Base-by-base conservation (phyloP, 2,888 invertebrate genomes). In the Limenitis camilla region DNA sequence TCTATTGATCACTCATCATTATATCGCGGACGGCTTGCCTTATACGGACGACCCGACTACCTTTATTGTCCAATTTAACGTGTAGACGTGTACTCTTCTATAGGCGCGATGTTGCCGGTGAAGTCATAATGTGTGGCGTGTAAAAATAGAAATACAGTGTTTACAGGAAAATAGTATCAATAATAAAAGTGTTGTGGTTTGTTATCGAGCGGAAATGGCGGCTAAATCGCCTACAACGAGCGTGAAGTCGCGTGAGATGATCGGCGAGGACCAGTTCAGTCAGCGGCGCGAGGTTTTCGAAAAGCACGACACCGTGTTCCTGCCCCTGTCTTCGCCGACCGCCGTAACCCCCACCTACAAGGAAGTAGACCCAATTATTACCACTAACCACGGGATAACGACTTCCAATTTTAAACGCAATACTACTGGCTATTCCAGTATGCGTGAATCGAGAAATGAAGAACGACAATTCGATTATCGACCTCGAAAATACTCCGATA, bases 141-240 rank as follows among this genome's bases (percentile, higher is more conserved):
- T 83, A 66, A 74, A 85, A 87, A 87, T 85, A 85, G 86, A 85
- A 77, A 72, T 68, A 81, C 74, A 74, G 77, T 80, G 82, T 79
- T 80, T 79, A 78, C 81, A 81, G 84, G 85, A 85, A 87, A 85
- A 84, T 79, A 81, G 77, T 78, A 78, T 81, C 77, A 82, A 83
- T 81, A 79, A 81, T 78, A 81, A 78, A 68, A 83, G 83, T 83
- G 83, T 77, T 83, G 85, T 80, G 84, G 86, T 85, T 81, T 84
- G 76, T 83, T 78, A 85, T 84, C 80, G 81, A 77, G 77, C 82
- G 82, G 81, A 82, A 82, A 87, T 86, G 86, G 71, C 75, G 69
- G 76, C 81, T 62, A 84, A 77, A 82, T 86, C 87, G 74, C 86
- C 86, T 68, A 86, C 86, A 63, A 73, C 74, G 61, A 82, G 84